phyloP scores from a whole-genome alignment of 2,113 vertebrate species.

The Melanotaenia duboulayi region DNA sequence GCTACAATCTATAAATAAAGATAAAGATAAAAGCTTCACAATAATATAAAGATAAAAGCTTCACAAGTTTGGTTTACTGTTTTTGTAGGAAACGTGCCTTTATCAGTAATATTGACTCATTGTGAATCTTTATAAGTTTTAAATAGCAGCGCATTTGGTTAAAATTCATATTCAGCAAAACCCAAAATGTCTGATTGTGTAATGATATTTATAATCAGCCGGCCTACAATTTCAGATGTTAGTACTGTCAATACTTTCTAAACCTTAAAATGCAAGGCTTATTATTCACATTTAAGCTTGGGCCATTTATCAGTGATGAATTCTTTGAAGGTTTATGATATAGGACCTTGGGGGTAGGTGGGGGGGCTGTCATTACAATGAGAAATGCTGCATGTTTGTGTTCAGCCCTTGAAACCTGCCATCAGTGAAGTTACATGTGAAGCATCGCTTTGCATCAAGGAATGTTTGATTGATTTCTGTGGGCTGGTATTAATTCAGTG shows the following conservation, averaged over 20 bases:
- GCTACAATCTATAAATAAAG: too few relatives aligned
- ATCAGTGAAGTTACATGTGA: constrained; percentile 15
- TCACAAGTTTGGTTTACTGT: too few relatives aligned
- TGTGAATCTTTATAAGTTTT: too few relatives aligned
- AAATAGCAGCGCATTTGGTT: too few relatives aligned
- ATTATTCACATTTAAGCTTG: constrained; percentile 21
- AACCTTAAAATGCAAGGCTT: not conserved
- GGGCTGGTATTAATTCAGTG: constrained; percentile 26
- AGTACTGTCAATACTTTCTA: too few relatives aligned
- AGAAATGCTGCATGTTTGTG: constrained; percentile 8
- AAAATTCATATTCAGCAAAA: too few relatives aligned
- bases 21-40: too few relatives aligned
- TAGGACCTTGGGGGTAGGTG: constrained; percentile 2
- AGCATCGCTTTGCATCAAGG: constrained; percentile 15
- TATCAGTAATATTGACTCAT: not conserved
- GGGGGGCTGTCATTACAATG: constrained; percentile 13
- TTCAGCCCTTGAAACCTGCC: constrained; percentile 31
- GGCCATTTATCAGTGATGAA: constrained; percentile 28
- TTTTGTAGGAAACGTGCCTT: too few relatives aligned
- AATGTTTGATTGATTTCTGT: constrained; percentile 45
- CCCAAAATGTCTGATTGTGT: too few relatives aligned
- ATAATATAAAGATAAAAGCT: too few relatives aligned
- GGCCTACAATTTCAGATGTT: too few relatives aligned
- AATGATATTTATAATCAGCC: too few relatives aligned
- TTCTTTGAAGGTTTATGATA: constrained; percentile 23